Evolutionary conservation across 2,888 invertebrate genomes (phyloP).

Genomic region (Bombylius major): DNA sequence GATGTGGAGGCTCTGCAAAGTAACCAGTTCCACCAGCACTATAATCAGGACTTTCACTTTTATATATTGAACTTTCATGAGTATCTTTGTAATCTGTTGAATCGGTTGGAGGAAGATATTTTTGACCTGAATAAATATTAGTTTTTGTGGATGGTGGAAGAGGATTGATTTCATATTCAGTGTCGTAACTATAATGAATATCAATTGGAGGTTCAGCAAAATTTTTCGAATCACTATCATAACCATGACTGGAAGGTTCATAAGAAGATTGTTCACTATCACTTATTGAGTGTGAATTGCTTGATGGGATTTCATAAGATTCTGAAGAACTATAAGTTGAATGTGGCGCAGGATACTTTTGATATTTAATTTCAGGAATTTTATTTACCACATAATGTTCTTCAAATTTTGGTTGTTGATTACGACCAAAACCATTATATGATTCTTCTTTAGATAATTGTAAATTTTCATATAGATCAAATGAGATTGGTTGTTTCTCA

Average conservation of each 20-base stretch:
- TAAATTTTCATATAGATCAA: slow-evolving; percentile 24
- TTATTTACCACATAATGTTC: not conserved
- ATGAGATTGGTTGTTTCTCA: slow-evolving; percentile 27
- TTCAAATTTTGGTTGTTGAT: not conserved
- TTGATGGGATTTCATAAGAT: not conserved
- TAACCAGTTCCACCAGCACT: slow-evolving; percentile 8
- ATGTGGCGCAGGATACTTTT: not conserved
- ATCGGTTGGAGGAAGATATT: not conserved
- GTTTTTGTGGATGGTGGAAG: not conserved
- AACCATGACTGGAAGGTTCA: not conserved
- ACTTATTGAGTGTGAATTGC: not conserved
- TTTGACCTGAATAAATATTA: not conserved
- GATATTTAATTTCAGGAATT: not conserved
- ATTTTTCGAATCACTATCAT: not conserved
- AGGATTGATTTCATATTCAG: not conserved
- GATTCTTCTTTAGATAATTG: not conserved
- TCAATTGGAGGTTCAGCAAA: not conserved
- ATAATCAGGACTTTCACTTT: not conserved
- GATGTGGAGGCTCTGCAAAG: slow-evolving; percentile 27
- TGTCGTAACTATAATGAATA: not conserved
- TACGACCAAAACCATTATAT: not conserved
- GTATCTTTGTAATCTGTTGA: not conserved
- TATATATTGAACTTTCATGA: not conserved
- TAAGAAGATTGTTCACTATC: not conserved
- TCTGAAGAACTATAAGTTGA: not conserved